These are phyloP conservation scores for Parauchenoglanis ngamensis DNA, from an alignment of 2,797 vertebrate genomes.

Conservation along the genomic window DNA sequence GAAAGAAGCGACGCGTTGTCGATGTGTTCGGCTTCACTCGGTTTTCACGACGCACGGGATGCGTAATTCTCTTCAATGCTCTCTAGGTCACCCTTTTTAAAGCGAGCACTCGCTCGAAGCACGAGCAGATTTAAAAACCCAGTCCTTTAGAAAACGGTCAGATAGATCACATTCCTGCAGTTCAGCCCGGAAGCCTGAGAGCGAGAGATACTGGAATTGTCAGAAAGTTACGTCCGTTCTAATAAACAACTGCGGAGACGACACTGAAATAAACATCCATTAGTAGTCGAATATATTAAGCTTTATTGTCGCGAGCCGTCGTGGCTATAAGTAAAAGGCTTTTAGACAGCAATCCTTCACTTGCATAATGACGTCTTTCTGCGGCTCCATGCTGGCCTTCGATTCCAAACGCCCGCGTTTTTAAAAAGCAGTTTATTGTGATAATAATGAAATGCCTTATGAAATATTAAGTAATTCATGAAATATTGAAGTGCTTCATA, in stretches of 20 bases:
- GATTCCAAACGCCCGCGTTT: not conserved
- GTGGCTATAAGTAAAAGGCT: not conserved
- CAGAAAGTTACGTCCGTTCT: not conserved
- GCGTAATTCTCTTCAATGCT: not conserved
- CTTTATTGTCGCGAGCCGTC: not conserved
- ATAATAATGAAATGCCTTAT: slow-evolving; percentile 18
- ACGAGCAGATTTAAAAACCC: not conserved
- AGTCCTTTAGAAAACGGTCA: not conserved
- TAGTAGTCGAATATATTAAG: not conserved
- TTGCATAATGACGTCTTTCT: not conserved
- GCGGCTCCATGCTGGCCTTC: not conserved
- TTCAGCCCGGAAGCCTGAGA: not conserved
- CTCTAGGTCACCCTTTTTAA: too few species aligned
- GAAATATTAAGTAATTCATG: slow-evolving; percentile 2
- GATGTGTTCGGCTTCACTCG: too few species aligned
- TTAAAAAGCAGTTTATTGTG: slow-evolving; percentile 9
- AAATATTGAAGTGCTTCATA: slow-evolving; percentile 11
- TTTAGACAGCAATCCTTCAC: not conserved
- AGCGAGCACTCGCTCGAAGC: not conserved
- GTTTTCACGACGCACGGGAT: not conserved
- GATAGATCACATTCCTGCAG: not conserved
- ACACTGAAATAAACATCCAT: not conserved
- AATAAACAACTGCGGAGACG: not conserved
- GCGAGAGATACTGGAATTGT: not conserved
- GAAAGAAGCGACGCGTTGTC: not conserved